Evolutionary conservation across 2,113 vertebrate genomes (phyloP), one percentile per base, ranked within the genome.

Genomic region (Albula goreensis): DNA sequence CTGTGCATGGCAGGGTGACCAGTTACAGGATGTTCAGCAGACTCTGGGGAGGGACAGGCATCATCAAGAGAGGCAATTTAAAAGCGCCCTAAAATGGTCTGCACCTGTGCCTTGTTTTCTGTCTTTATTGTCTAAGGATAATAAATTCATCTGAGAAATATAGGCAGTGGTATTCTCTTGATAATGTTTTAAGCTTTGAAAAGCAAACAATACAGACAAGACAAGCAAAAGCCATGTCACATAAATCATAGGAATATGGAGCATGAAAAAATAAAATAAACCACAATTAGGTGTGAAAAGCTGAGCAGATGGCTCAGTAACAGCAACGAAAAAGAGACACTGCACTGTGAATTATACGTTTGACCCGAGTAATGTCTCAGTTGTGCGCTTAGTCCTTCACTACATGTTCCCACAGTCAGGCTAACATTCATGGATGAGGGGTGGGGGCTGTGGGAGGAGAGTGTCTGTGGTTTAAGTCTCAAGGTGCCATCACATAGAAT

Each of bases 261-360:
- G 31, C 77, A 78, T 78, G 77, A 11, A 41, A 10, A 25, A 77
- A 22, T 2, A 5, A 77, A 25, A 41, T 48, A 48, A 78, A 78
- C 41, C 9, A 78, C 77, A 48, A 78, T 48, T 8, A 48, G 12
- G 8, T 48, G 31, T 48, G 77, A 78, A 49, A 78, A 41, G 22
- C 31, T 81, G 83, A 81, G 88, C 92, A 93, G 92, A 93, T 93
- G 92, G 91, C 86, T 81, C 25, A 52, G 83, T 85, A 31, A 66
- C n/a, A 83, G 87, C 84, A 53, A 50, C 84, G 81, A 86, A 63
- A 86, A 19, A 19, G 12, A 9, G 85, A 80, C 89, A 88, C 87
- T 84, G 91, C 84, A 87, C 83, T 50, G 86, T 85, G 82, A 87
- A 83, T 90, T 25, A 50, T 41, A 50, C 81, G 15, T 74, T 50